Conservation (phyloP, 2,888 invertebrate genomes). For the Tetropium fuscum region DNA sequence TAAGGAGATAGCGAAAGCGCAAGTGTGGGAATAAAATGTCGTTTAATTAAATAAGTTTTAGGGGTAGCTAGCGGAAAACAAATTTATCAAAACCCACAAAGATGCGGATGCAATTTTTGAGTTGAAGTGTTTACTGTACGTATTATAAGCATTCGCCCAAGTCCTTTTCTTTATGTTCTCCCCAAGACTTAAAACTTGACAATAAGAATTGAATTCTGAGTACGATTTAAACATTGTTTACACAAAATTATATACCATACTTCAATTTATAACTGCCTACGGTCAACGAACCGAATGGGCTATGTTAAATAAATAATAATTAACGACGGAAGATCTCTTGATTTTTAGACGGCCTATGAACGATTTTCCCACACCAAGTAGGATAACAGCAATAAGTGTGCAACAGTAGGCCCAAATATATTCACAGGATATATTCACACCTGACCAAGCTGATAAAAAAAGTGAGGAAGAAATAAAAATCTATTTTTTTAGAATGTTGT, state of each 20-base stretch:
- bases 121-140: conserved; percentile 55
- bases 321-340: conserved; percentile 12
- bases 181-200: conserved; percentile 35
- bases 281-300: conserved; percentile 39
- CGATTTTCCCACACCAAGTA: background rate
- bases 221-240: conserved; percentile 53
- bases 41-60: conserved; percentile 35
- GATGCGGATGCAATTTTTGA: conserved; percentile 56
- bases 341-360: conserved; percentile 7
- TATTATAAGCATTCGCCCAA: conserved; percentile 48
- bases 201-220: conserved; percentile 50
- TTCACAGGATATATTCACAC: background rate
- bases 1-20: conserved; percentile 10
- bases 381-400: conserved; percentile 17
- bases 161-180: conserved; percentile 40
- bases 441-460: conserved; percentile 26
- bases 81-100: conserved; percentile 53
- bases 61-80: conserved; percentile 49
- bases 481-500: too few species aligned
- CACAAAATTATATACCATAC: conserved; percentile 54
- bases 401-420: background rate
- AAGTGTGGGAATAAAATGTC: conserved; percentile 29
- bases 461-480: too few species aligned
- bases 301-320: conserved; percentile 36
- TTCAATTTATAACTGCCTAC: conserved; percentile 42